Evolutionary conservation across 2,888 invertebrate genomes (phyloP).

Genomic region (Trilocha varians): DNA sequence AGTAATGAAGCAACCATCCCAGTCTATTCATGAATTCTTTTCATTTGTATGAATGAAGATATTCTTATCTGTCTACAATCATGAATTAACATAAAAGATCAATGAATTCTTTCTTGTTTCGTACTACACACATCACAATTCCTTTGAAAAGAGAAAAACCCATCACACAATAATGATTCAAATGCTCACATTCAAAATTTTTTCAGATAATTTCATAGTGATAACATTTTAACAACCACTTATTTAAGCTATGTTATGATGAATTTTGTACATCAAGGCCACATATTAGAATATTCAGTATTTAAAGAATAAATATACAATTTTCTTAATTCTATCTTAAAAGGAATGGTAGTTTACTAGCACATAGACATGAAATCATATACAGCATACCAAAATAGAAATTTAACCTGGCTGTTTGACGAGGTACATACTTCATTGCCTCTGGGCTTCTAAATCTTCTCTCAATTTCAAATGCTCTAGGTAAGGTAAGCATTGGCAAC

Average conservation of each 20-base stretch:
- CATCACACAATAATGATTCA: no score
- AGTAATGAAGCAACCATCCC: neutral
- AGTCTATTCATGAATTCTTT: neutral
- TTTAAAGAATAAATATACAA: no score
- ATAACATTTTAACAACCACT: no score
- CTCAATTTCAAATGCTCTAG: slow-evolving; percentile 91
- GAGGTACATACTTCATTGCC: slow-evolving; percentile 86
- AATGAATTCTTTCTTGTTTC: neutral
- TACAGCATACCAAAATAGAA: slow-evolving; percentile 93
- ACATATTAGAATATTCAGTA: no score
- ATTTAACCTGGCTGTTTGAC: slow-evolving; percentile 91
- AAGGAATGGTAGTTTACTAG: slow-evolving; percentile 76
- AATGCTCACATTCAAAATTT: no score
- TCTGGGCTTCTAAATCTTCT: slow-evolving; percentile 87
- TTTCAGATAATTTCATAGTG: no score
- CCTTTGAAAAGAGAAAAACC: no score
- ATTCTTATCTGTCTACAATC: slow-evolving; percentile 15
- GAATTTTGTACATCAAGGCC: no score
- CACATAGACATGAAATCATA: slow-evolving; percentile 85
- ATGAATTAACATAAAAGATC: neutral
- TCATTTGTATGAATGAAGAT: slow-evolving; percentile 8
- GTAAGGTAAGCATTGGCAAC: slow-evolving; percentile 89
- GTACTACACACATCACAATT: no score
- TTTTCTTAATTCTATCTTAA: slow-evolving; percentile 33
- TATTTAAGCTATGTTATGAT: no score